These are phyloP conservation scores for Erebia palarica DNA, from an alignment of 2,888 invertebrate species.

Conservation along the genomic window DNA sequence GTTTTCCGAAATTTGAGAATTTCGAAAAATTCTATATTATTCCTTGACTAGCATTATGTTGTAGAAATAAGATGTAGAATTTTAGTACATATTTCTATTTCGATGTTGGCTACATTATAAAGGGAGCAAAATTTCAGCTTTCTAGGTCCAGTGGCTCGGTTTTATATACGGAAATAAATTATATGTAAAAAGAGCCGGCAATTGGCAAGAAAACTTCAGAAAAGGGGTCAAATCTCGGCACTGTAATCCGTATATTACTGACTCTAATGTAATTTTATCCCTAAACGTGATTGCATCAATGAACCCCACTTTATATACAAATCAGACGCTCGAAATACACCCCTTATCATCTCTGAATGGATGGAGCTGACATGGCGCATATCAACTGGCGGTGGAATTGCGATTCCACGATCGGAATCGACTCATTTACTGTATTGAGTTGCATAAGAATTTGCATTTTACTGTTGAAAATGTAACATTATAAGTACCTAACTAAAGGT, in stretches of 20 bases:
- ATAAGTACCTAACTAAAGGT: too few relatives aligned
- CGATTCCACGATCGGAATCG: slow-evolving; percentile 1
- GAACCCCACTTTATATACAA: slow-evolving; percentile 1
- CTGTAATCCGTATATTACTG: background rate
- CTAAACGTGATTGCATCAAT: background rate
- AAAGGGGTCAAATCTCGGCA: background rate
- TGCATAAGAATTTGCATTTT: background rate
- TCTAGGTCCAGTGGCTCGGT: too few relatives aligned
- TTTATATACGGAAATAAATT: too few relatives aligned
- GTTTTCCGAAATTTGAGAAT: too few relatives aligned
- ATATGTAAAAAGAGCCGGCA: too few relatives aligned
- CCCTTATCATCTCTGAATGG: slow-evolving; percentile 13
- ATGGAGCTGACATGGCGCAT: background rate
- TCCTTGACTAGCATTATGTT: too few relatives aligned
- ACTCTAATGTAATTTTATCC: background rate
- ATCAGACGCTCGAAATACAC: slow-evolving; percentile 4
- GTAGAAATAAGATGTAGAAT: too few relatives aligned
- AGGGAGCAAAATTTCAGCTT: too few relatives aligned
- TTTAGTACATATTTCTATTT: too few relatives aligned
- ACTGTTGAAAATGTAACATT: background rate
- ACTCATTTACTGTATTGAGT: background rate
- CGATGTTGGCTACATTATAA: too few relatives aligned
- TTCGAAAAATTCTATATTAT: too few relatives aligned
- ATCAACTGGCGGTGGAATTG: background rate
- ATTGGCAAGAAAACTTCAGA: too few relatives aligned